Base-by-base conservation (phyloP, 2,888 invertebrate species). In the Allygus modestus region DNA sequence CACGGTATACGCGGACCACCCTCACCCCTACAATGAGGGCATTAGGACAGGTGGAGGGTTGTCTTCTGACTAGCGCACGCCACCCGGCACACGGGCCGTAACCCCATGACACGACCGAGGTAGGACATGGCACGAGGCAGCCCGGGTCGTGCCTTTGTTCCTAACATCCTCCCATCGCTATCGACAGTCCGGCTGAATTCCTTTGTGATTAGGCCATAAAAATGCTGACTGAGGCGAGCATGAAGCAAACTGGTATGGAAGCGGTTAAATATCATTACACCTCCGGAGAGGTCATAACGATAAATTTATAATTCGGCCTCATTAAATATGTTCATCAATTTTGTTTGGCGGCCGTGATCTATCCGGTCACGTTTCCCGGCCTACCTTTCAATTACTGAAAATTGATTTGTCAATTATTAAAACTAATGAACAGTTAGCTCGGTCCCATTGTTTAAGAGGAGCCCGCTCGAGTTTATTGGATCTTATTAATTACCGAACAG, bases 221-320 rank as follows among this genome's bases (percentile, higher is more conserved):
- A 79, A 79, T 58, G 20, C 58, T 79, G 79, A 51, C 37, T 58
- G 79, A 58, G 37, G 79, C 79, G 23, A 79, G 79, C 79, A 51
- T 79, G 79, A 37, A 79, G 58, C 79, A 20, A 79, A 79, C 79
- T 79, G 79, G 79, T 79, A 79, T 58, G 37, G 37, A 79, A 33
- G 79, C 51, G 79, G 79, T 79, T 79, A 79, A 79, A 79, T 79
- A 79, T 51, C 79, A 79, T 79, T 79, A 79, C 79, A 79, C 79
- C 54, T 79, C 37, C 54, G n/a, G 46, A 51, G 77, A 73, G 77
- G 77, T 77, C 77, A 51, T 77, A 77, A 51, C 77, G 77, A 77
- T 77, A 77, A 77, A 77, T 77, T 77, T 77, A 51, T 77, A 77
- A 77, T 77, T 77, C 7, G 51, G 79, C 79, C 58, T 79, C 37